Conservation (phyloP, 2,113 vertebrate species). For the Pao palembangensis region DNA sequence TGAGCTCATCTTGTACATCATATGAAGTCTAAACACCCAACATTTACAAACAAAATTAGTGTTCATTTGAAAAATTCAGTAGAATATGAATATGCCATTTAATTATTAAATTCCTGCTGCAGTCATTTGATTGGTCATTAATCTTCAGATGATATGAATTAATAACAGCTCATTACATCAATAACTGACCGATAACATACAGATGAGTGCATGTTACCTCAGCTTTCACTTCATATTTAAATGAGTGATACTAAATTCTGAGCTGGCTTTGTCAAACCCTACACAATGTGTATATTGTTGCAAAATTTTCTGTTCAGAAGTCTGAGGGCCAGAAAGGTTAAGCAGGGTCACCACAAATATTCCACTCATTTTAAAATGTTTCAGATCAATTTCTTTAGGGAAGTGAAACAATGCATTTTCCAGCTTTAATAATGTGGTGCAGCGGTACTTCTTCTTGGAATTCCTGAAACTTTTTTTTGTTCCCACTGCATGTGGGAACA, state of each 20-base stretch:
- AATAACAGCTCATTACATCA: too few relatives aligned
- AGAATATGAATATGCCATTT: not conserved
- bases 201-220: not conserved
- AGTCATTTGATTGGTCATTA: not conserved
- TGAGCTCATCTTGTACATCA: not conserved
- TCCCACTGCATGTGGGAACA: conserved; percentile 23
- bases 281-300: conserved; percentile 52
- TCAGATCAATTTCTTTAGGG: not conserved
- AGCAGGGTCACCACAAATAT: conserved; percentile 6
- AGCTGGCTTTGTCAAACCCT: conserved; percentile 20
- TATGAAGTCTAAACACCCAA: not conserved
- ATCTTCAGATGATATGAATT: not conserved
- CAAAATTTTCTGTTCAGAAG: conserved; percentile 14
- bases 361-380: conserved; percentile 6
- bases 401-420: not conserved
- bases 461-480: conserved; percentile 34
- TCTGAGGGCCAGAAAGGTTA: conserved; percentile 5
- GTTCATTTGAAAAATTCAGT: not conserved
- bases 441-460: conserved; percentile 1
- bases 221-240: conserved; percentile 4
- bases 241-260: conserved; percentile 14
- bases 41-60: not conserved
- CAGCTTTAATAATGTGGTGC: conserved; percentile 1
- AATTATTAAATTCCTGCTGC: not conserved
- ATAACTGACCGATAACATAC: too few relatives aligned